Percentiles rank a stretch among this genome's conserved stretches.
These are phyloP conservation scores for Zosterops borbonicus DNA, from an alignment of 2,113 vertebrate genomes.

Conservation along the genomic window DNA sequence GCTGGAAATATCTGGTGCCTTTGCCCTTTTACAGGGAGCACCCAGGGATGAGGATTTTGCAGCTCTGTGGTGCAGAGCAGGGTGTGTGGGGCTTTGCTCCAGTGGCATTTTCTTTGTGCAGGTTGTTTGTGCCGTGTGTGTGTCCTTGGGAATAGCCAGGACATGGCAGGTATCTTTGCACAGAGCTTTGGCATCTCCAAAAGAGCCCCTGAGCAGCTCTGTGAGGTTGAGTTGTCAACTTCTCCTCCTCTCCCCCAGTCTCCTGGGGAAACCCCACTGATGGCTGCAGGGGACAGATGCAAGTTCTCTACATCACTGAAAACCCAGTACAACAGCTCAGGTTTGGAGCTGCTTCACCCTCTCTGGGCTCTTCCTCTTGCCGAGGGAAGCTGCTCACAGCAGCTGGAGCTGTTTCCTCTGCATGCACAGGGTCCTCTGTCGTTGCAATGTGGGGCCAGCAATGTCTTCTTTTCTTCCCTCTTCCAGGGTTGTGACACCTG, in stretches of 20 bases:
- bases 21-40: background rate
- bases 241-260: background rate
- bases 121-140: background rate
- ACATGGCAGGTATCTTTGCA: background rate
- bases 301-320: background rate
- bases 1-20: background rate
- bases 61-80: background rate
- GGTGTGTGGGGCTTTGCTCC: background rate
- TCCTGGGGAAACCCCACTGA: background rate
- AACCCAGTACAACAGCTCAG: background rate
- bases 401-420: background rate
- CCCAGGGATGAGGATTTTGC: background rate
- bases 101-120: background rate
- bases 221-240: background rate
- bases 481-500: background rate
- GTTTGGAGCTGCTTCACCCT: background rate
- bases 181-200: background rate
- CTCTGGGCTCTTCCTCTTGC: background rate
- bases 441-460: rapidly evolving
- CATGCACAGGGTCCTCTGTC: background rate
- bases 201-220: background rate
- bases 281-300: background rate
- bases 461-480: background rate
- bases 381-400: background rate
- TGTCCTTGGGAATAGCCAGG: background rate